phyloP scores from a whole-genome alignment of 2,888 invertebrate species.

The Himalopsyche kuldschensis region DNA sequence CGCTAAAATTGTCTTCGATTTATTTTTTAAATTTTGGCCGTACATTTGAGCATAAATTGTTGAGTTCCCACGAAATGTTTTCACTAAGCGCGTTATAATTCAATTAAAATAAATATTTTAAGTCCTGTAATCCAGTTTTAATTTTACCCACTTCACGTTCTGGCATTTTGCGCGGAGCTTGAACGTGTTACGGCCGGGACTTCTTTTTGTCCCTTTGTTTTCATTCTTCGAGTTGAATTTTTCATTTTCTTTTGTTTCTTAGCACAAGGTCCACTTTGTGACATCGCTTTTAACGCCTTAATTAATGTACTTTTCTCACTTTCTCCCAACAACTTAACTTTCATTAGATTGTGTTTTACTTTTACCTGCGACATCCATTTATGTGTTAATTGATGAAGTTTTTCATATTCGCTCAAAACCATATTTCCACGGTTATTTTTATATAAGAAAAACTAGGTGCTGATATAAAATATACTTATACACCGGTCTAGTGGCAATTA shows the following conservation, averaged over 20 bases:
- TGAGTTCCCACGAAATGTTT: neutral
- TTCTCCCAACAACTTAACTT: neutral
- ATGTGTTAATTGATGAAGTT: constrained; percentile 6
- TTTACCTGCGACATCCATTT: constrained; percentile 10
- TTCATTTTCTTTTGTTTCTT: constrained; percentile 28
- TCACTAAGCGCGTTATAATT: neutral
- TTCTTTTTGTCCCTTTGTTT: constrained; percentile 8
- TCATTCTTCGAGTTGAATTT: constrained; percentile 19
- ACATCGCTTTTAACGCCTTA: constrained; percentile 7
- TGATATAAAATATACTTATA: too few relatives aligned
- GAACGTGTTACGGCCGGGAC: neutral
- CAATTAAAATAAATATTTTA: neutral
- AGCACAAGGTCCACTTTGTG: neutral
- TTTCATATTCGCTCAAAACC: neutral
- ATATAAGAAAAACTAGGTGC: too few relatives aligned
- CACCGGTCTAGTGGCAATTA: too few relatives aligned
- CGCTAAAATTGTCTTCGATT: too few relatives aligned
- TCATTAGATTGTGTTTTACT: neutral
- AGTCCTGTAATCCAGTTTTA: neutral
- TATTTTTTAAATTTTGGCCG: too few relatives aligned
- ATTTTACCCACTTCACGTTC: neutral
- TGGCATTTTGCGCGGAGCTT: neutral
- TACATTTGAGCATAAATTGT: too few relatives aligned
- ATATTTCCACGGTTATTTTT: too few relatives aligned
- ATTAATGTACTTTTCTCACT: constrained; percentile 33